Conservation (phyloP, 2,888 invertebrate genomes). For the Leucophenga montana region DNA sequence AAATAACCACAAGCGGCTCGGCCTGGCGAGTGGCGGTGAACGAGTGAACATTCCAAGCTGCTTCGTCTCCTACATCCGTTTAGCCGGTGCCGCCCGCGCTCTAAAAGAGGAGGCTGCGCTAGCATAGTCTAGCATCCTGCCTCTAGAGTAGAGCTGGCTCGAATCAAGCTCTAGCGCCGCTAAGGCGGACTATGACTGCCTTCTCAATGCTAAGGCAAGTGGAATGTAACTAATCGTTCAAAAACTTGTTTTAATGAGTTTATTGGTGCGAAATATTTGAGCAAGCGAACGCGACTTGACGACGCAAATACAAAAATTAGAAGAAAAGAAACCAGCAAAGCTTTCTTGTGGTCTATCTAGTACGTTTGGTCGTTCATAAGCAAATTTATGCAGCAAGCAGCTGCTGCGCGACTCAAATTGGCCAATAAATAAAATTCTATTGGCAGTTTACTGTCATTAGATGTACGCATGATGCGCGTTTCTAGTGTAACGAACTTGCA, state of each 20-base stretch:
- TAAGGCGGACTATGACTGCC: not conserved
- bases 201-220: slow-evolving; percentile 17
- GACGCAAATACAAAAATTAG: not conserved
- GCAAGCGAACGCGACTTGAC: slow-evolving; percentile 7
- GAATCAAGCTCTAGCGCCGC: not conserved
- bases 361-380: slow-evolving; percentile 17
- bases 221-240: slow-evolving; percentile 65
- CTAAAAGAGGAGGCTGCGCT: too few relatives aligned
- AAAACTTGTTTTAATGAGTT: slow-evolving; percentile 41
- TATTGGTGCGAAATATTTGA: slow-evolving; percentile 27
- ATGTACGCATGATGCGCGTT: not conserved
- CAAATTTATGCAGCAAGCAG: slow-evolving; percentile 22
- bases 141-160: not conserved
- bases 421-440: slow-evolving; percentile 24
- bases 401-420: not conserved
- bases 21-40: not conserved
- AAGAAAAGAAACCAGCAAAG: not conserved
- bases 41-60: slow-evolving; percentile 6
- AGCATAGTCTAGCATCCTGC: not conserved
- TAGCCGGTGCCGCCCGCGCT: too few relatives aligned
- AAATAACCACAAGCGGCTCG: slow-evolving; percentile 17
- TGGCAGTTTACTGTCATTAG: slow-evolving; percentile 23
- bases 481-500: not conserved
- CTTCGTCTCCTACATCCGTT: slow-evolving; percentile 4
- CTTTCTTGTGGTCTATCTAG: not conserved